Evolutionary conservation across 2,888 invertebrate genomes (phyloP).

Genomic region (Lordiphosa andalusiaca): DNA sequence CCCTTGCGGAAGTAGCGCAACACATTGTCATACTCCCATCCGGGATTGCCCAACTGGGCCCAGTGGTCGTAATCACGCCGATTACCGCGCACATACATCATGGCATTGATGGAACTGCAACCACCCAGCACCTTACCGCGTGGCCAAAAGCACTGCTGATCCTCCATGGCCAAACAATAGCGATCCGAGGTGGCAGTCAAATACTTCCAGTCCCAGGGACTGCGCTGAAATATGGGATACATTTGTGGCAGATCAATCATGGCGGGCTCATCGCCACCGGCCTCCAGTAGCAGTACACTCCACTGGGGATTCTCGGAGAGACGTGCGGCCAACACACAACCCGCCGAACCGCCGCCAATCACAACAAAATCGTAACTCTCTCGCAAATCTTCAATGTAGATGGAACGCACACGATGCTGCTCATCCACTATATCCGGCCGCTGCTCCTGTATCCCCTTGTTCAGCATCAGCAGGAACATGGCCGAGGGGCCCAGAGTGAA

Average conservation of each 20-base stretch:
- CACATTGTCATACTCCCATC: conserved; percentile 89
- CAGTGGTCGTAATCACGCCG: conserved; percentile 92
- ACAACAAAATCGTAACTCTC: conserved; percentile 89
- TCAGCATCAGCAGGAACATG: conserved; percentile 84
- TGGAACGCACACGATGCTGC: conserved; percentile 83
- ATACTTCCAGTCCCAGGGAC: conserved; percentile 91
- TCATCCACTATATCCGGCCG: conserved; percentile 88
- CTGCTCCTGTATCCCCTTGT: conserved; percentile 84
- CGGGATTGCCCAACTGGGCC: conserved; percentile 86
- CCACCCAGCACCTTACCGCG: conserved; percentile 90
- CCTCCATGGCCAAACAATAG: conserved; percentile 86
- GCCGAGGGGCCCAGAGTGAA: conserved; percentile 85
- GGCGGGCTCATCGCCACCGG: conserved; percentile 88
- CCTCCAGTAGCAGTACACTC: conserved; percentile 89
- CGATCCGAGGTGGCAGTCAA: conserved; percentile 86
- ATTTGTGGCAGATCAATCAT: conserved; percentile 87
- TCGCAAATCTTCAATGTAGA: conserved; percentile 81
- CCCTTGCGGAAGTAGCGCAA: conserved; percentile 90
- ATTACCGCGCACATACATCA: conserved; percentile 94
- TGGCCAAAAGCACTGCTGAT: conserved; percentile 87
- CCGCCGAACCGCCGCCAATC: conserved; percentile 91
- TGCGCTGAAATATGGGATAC: conserved; percentile 87
- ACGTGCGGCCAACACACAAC: conserved; percentile 89
- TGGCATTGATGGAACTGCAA: conserved; percentile 91
- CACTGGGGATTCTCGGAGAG: conserved; percentile 87